Evolutionary conservation across 2,797 vertebrate species (phyloP), one percentile per base, ranked within the genome.

Genomic region (Artibeus jamaicensis): DNA sequence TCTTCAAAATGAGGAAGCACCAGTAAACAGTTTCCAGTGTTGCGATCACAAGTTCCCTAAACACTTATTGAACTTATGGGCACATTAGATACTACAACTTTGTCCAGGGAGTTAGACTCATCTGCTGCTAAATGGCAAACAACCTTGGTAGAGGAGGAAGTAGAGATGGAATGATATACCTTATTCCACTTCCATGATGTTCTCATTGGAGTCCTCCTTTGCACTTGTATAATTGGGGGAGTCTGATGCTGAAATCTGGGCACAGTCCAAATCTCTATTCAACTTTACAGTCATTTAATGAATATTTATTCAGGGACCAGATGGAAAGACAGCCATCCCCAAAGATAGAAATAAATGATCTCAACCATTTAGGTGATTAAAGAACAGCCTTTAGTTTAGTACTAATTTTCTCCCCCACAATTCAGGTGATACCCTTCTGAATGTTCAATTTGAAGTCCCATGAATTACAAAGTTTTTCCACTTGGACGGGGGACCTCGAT

Each of bases 1-100:
- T 79, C 67, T 79, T 71, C 65, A n/a, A 10, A 73, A 89, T 11
- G 59, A 89, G 94, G 96, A 97, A 97, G 91, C 79, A 3, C 26
- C 26, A 32, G 26, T 14, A 48, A 88, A 95, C n/a, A 89, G 37
- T 59, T 82, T 57, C 76, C 70, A 94, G 32, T 62, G 95, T 84
- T 91, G 86, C 79, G 37, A 67, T 42, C 67, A 44, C 79, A 91
- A 89, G 84, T 74, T 96, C 92, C 81, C 62, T 59, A 92, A 91
- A 92, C 39, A 73, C 42, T 89, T 37, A 57, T 19, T 83, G 46
- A 55, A 68, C 26, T 86, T 83, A 18, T 2, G 12, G 44, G 37
- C 6, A 86, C 48, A 39, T 76, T 22, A 42, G 73, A 32, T 76
- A 88, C 79, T 91, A 67, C 50, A 34, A 86, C 34, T 81, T 34